Percentiles rank a stretch among this genome's conserved stretches.
These are phyloP conservation scores for Anguilla megastoma DNA, from an alignment of 2,797 vertebrate species.

Conservation along the genomic window DNA sequence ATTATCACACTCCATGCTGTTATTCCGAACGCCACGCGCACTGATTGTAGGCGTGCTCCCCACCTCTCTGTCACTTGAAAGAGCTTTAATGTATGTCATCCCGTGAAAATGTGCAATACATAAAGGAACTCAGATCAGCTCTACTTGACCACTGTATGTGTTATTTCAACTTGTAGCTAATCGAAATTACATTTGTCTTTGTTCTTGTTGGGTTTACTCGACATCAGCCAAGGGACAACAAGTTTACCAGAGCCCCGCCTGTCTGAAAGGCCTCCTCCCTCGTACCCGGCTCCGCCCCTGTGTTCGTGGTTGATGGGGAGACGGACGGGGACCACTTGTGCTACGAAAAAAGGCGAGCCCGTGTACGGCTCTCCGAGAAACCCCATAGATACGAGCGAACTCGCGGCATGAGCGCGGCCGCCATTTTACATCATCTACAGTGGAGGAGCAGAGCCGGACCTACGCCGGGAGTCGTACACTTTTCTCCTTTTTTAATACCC, in stretches of 20 bases:
- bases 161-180: not conserved
- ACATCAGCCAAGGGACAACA: not conserved
- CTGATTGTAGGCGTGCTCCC: not conserved
- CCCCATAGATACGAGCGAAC: conserved; percentile 71
- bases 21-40: not conserved
- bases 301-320: not conserved
- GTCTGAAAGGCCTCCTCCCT: conserved; percentile 14
- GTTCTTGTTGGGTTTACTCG: not conserved
- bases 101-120: not conserved
- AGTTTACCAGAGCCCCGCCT: not conserved
- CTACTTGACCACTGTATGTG: not conserved
- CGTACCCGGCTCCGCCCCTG: not conserved
- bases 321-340: conserved; percentile 47
- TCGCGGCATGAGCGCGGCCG: conserved; percentile 79
- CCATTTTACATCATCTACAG: conserved; percentile 84
- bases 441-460: conserved; percentile 70
- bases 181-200: not conserved
- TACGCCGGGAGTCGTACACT: conserved; percentile 49
- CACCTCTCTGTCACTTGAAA: not conserved
- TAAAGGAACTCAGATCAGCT: not conserved
- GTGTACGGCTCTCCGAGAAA: conserved; percentile 64
- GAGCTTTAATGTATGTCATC: not conserved
- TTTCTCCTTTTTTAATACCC: conserved; percentile 46
- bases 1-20: not conserved
- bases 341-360: conserved; percentile 56